Evolutionary conservation across 2,113 vertebrate species (phyloP).

Genomic region (Eolophus roseicapilla): DNA sequence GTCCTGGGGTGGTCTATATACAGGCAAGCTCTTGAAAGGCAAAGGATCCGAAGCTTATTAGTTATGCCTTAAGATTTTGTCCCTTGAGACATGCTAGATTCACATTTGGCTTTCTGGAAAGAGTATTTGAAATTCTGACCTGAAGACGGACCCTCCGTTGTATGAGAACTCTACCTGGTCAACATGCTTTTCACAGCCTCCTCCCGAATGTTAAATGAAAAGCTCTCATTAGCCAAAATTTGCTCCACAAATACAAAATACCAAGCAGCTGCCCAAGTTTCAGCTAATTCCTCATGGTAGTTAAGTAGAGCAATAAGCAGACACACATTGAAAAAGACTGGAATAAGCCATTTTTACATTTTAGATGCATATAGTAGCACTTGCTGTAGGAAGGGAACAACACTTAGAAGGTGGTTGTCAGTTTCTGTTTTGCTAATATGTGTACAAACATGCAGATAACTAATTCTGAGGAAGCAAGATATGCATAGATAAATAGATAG

Average conservation of each 20-base stretch:
- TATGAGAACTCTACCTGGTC: rapidly evolving
- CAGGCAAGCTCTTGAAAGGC: not conserved
- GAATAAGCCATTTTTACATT: not conserved
- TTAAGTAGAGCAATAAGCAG: not conserved
- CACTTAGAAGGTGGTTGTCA: not conserved
- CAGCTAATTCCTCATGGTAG: not conserved
- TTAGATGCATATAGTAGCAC: not conserved
- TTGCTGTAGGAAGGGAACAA: not conserved
- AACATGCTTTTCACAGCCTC: not conserved
- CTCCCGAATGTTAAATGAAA: not conserved
- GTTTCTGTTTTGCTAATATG: not conserved
- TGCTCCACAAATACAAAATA: not conserved
- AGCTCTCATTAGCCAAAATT: not conserved
- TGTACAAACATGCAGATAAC: not conserved
- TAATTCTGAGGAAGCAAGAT: not conserved
- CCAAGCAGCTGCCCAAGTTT: not conserved
- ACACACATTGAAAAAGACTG: not conserved
- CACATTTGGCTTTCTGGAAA: not conserved
- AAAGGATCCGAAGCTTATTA: not conserved
- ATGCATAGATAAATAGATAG: not conserved
- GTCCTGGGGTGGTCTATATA: not conserved
- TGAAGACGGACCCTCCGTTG: rapidly evolving
- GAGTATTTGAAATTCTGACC: not conserved
- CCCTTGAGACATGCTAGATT: not conserved
- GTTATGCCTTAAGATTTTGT: not conserved